These are phyloP conservation scores for Psilopsiagon aurifrons DNA, from an alignment of 2,113 vertebrate species.

Conservation along the genomic window DNA sequence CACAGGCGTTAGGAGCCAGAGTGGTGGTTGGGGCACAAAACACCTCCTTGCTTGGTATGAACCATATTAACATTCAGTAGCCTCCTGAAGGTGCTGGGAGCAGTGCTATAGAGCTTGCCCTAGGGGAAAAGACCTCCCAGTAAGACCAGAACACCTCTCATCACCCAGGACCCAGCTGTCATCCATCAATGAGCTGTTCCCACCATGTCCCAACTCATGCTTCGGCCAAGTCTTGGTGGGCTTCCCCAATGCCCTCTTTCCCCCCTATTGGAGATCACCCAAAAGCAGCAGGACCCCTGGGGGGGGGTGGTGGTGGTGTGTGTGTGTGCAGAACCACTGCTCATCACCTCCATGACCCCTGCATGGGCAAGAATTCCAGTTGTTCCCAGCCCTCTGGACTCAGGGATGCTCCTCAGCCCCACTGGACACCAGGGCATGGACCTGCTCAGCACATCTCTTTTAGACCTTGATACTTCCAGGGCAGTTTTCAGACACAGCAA, in stretches of 20 bases:
- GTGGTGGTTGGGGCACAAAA: background rate
- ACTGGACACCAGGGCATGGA: background rate
- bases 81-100: background rate
- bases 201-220: accelerated
- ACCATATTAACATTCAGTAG: background rate
- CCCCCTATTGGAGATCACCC: background rate
- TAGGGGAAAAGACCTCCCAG: background rate
- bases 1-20: background rate
- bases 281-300: background rate
- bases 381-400: background rate
- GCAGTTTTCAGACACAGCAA: background rate
- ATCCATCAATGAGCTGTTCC: background rate
- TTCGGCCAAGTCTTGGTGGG: background rate
- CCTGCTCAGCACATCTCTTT: background rate
- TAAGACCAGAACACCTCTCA: background rate
- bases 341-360: background rate
- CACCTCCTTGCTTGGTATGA: background rate
- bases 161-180: background rate
- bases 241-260: background rate
- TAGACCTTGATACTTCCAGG: background rate
- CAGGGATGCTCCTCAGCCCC: background rate
- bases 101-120: background rate
- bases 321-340: background rate
- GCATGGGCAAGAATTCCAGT: background rate
- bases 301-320: no score